Percentiles rank a stretch among this genome's conserved stretches.
phyloP scores from a whole-genome alignment of 2,797 vertebrate species.

The Miichthys miiuy region DNA sequence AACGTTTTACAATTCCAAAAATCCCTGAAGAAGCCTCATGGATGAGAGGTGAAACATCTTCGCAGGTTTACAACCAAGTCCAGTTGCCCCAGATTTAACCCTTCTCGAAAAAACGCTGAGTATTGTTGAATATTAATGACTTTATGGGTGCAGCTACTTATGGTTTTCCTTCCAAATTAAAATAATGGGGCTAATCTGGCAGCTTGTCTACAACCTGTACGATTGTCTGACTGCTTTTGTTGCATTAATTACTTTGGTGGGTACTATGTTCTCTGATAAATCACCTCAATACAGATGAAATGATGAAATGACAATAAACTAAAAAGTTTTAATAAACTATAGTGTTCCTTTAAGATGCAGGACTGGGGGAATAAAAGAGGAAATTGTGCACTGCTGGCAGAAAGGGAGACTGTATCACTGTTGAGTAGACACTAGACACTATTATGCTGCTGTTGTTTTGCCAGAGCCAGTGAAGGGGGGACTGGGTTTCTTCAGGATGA shows the following conservation, averaged over 20 bases:
- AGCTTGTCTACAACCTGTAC: background rate
- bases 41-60: too few species aligned
- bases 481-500: constrained; percentile 26
- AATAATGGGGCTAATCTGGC: background rate
- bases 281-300: too few species aligned
- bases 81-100: background rate
- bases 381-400: background rate
- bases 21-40: too few species aligned
- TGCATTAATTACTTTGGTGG: background rate
- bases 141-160: background rate
- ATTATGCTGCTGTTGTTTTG: constrained; percentile 50
- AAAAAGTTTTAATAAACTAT: background rate
- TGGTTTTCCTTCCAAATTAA: background rate
- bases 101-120: background rate
- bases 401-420: background rate
- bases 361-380: background rate
- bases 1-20: background rate
- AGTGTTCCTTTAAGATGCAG: constrained; percentile 1
- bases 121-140: background rate
- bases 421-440: constrained; percentile 19
- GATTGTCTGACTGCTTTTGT: background rate
- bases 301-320: too few species aligned
- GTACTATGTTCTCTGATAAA: background rate
- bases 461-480: constrained; percentile 40
- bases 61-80: too few species aligned